Conservation (phyloP, 2,797 vertebrate genomes). For the Podarcis siculus region DNA sequence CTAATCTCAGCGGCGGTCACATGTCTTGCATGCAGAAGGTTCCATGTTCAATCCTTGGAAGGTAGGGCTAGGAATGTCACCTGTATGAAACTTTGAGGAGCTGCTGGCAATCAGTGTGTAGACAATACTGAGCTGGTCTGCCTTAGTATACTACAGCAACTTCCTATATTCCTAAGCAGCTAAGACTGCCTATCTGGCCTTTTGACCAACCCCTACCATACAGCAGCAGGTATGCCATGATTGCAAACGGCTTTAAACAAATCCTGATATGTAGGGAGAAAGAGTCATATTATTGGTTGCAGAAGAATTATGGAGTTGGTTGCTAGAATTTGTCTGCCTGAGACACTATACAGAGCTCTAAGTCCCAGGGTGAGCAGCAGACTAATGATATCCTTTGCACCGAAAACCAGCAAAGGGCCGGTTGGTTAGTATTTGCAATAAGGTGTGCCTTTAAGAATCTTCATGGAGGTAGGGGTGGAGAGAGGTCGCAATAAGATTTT, state of each 20-base stretch:
- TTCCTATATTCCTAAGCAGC: neutral
- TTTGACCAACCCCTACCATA: neutral
- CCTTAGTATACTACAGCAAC: neutral
- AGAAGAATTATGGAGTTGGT: neutral
- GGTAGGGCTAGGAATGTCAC: neutral
- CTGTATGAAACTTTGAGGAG: neutral
- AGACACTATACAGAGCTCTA: neutral
- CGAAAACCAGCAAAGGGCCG: neutral
- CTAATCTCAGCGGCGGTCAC: too few species aligned
- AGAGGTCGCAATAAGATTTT: conserved; percentile 14
- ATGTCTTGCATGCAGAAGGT: neutral
- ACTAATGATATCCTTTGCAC: neutral
- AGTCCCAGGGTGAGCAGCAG: neutral
- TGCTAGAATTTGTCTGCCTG: neutral
- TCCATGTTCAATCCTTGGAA: neutral
- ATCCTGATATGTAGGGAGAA: neutral
- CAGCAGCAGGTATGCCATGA: too few species aligned
- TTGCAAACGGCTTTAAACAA: neutral
- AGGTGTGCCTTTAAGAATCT: conserved; percentile 21
- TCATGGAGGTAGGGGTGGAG: neutral
- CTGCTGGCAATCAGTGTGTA: neutral
- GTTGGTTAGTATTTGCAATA: neutral
- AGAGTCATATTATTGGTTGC: neutral
- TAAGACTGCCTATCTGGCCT: neutral
- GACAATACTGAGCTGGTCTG: neutral